Conservation (phyloP, 2,888 invertebrate genomes). For the Linyphia triangularis region DNA sequence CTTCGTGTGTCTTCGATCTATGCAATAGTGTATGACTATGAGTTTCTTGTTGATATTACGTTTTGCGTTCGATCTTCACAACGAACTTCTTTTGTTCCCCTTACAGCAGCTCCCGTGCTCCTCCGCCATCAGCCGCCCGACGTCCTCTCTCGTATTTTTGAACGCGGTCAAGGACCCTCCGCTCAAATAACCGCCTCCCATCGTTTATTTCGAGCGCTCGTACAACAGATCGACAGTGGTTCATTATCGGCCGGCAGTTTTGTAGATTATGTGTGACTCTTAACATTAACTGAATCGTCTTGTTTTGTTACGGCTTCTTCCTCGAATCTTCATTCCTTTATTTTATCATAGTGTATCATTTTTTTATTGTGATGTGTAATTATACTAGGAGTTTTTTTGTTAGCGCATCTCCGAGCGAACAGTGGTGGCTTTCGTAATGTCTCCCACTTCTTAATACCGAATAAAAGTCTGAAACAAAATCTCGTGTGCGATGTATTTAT, state of each 20-base stretch:
- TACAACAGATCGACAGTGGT: not conserved
- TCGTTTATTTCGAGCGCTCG: conserved; percentile 38
- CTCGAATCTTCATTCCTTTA: conserved; percentile 5
- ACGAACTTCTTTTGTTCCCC: conserved; percentile 51
- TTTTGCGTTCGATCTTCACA: not conserved
- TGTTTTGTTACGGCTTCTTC: not conserved
- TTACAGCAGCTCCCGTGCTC: conserved; percentile 61
- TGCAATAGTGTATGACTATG: not conserved
- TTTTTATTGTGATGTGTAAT: conserved; percentile 55
- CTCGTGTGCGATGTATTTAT: conserved; percentile 61
- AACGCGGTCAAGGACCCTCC: conserved; percentile 10
- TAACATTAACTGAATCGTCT: not conserved
- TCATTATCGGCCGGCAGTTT: not conserved
- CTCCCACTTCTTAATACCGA: conserved; percentile 54
- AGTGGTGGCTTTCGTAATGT: conserved; percentile 38
- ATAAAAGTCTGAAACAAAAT: conserved; percentile 45
- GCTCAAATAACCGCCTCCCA: conserved; percentile 47
- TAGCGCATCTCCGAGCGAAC: conserved; percentile 32
- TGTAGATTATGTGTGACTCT: conserved; percentile 32
- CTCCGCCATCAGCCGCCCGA: conserved; percentile 58
- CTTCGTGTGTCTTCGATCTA: conserved; percentile 3
- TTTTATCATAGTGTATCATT: conserved; percentile 59
- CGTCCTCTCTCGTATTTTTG: conserved; percentile 69
- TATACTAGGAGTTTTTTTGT: conserved; percentile 6
- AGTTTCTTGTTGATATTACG: conserved; percentile 4